Evolutionary conservation across 2,113 vertebrate genomes (phyloP).

Genomic region (Ondatra zibethicus): DNA sequence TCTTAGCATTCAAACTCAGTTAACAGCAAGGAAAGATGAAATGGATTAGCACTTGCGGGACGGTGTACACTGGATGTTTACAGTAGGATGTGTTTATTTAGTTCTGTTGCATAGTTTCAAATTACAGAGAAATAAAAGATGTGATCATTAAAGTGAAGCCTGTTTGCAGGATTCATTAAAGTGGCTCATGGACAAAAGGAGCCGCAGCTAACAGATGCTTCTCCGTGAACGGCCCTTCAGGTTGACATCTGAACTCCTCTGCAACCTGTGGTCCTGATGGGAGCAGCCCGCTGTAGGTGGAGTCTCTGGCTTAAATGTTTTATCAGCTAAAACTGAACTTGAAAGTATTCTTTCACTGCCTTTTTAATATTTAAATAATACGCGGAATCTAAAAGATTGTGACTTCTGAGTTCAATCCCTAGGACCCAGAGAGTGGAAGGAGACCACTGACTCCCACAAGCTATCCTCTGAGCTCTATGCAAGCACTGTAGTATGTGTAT

Average conservation of each 20-base stretch:
- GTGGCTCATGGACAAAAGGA: background rate
- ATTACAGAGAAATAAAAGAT: background rate
- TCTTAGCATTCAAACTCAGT: background rate
- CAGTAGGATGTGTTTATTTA: background rate
- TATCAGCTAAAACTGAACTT: background rate
- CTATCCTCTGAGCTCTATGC: background rate
- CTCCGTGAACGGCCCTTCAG: background rate
- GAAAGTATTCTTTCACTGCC: background rate
- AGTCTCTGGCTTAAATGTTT: background rate
- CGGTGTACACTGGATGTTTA: background rate
- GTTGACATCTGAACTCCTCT: background rate
- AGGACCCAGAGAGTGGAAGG: background rate
- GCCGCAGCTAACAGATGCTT: background rate
- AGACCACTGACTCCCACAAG: background rate
- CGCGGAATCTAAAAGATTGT: background rate
- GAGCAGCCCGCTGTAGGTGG: background rate
- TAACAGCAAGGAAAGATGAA: background rate
- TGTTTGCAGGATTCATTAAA: background rate
- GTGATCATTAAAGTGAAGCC: background rate
- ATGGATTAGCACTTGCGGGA: background rate
- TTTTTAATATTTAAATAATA: conserved; percentile 44
- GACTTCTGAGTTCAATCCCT: background rate
- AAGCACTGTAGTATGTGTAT: background rate
- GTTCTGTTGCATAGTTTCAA: background rate
- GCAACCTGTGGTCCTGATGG: background rate